phyloP scores from a whole-genome alignment of 2,797 vertebrate species.

The Amazona finschi region DNA sequence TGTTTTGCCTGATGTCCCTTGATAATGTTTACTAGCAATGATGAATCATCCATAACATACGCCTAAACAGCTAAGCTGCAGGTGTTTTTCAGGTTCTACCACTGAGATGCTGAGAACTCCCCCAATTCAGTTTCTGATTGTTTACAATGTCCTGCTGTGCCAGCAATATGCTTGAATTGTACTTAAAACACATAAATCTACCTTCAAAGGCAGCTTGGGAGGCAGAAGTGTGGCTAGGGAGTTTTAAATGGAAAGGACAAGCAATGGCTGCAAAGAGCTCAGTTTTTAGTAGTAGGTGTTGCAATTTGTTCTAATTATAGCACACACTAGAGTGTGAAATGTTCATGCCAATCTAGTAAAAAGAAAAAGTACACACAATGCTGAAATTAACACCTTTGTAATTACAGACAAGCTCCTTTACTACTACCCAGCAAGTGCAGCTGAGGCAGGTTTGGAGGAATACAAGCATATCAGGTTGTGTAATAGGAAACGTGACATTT shows the following conservation, averaged over 20 bases:
- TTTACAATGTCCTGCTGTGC: conserved; percentile 80
- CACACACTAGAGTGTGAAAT: conserved; percentile 73
- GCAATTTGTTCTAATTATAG: conserved; percentile 76
- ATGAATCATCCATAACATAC: neutral
- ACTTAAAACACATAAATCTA: conserved; percentile 81
- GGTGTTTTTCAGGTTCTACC: conserved; percentile 26
- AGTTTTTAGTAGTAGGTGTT: conserved; percentile 70
- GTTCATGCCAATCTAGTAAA: conserved; percentile 71
- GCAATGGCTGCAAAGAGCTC: conserved; percentile 56
- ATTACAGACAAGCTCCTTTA: conserved; percentile 63
- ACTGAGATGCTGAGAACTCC: conserved; percentile 58
- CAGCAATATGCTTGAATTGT: conserved; percentile 74
- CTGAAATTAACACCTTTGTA: conserved; percentile 73
- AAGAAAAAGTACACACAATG: conserved; percentile 71
- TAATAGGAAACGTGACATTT: neutral
- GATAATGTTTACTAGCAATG: neutral
- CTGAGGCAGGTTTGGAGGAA: neutral
- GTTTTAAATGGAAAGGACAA: conserved; percentile 69
- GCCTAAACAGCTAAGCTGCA: neutral
- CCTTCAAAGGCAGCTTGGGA: conserved; percentile 81
- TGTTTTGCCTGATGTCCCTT: neutral
- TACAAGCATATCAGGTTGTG: neutral
- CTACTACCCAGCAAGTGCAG: conserved; percentile 20
- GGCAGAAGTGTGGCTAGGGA: conserved; percentile 70
- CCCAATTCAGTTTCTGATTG: conserved; percentile 73